Percentiles rank a stretch among this genome's conserved stretches.
Conservation (phyloP, 1,140 invertebrate genomes). For the Belonocnema kinseyi region DNA sequence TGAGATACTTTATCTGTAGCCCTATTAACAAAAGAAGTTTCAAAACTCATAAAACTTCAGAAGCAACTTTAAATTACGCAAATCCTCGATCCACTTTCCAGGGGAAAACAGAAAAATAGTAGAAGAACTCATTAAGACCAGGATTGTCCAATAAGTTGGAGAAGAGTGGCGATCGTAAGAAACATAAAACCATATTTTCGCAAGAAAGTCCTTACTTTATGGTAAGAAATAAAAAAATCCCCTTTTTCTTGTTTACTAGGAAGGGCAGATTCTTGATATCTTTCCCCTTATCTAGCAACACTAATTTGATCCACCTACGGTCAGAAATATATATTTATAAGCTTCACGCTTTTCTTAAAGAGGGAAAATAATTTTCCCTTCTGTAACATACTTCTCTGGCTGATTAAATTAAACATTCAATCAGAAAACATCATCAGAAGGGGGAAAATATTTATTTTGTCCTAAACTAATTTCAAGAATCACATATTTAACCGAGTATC, state of each 20-base stretch:
- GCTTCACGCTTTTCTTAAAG: not conserved
- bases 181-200: not conserved
- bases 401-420: too few species aligned
- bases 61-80: not conserved
- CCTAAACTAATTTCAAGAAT: too few species aligned
- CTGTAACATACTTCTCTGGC: not conserved
- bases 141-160: not conserved
- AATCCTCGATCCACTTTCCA: not conserved
- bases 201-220: not conserved
- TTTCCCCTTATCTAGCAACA: not conserved
- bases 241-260: not conserved
- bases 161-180: not conserved
- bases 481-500: too few species aligned
- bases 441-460: too few species aligned
- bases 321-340: not conserved
- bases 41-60: constrained; percentile 16
- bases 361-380: not conserved
- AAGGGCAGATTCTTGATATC: not conserved
- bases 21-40: not conserved
- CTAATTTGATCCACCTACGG: constrained; percentile 12
- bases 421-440: too few species aligned
- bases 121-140: constrained; percentile 8
- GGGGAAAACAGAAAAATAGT: not conserved
- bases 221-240: not conserved
- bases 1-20: not conserved